phyloP scores from a whole-genome alignment of 1,140 invertebrate species.

The Cotesia vestalis region DNA sequence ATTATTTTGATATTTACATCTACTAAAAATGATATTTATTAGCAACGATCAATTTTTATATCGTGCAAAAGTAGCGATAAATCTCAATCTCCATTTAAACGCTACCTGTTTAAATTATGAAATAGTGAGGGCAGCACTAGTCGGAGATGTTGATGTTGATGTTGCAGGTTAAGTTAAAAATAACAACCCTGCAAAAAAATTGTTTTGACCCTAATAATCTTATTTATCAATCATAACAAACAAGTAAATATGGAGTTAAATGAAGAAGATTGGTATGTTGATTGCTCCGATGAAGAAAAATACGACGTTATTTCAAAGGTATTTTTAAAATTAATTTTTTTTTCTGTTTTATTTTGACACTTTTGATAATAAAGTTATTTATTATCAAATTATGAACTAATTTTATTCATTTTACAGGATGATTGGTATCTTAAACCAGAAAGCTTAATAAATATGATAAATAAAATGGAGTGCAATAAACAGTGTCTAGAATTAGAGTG shows the following conservation, averaged over 20 bases:
- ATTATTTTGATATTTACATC: too few relatives aligned
- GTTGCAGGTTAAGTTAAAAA: conserved; percentile 2
- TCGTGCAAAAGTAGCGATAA: too few relatives aligned
- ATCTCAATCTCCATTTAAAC: too few relatives aligned
- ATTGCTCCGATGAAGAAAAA: conserved; percentile 73
- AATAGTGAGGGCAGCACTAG: background rate
- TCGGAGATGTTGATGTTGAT: too few relatives aligned
- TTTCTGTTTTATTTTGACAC: background rate
- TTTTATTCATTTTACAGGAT: conserved; percentile 44
- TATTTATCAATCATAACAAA: background rate
- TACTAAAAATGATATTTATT: too few relatives aligned
- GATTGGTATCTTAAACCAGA: conserved; percentile 59
- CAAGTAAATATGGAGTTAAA: conserved; percentile 58
- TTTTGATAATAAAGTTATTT: background rate
- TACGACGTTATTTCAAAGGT: conserved; percentile 59
- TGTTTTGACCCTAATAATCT: conserved; percentile 6
- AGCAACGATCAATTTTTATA: too few relatives aligned
- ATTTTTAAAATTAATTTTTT: conserved; percentile 27
- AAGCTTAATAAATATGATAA: conserved; percentile 69
- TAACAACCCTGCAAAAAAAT: conserved; percentile 28
- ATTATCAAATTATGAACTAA: conserved; percentile 20
- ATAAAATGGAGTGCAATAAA: conserved; percentile 67
- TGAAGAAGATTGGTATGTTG: conserved; percentile 66
- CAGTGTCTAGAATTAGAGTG: conserved; percentile 69
- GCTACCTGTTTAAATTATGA: too few relatives aligned